Conservation (phyloP, 2,113 vertebrate genomes). For the Opisthocomus hoazin region DNA sequence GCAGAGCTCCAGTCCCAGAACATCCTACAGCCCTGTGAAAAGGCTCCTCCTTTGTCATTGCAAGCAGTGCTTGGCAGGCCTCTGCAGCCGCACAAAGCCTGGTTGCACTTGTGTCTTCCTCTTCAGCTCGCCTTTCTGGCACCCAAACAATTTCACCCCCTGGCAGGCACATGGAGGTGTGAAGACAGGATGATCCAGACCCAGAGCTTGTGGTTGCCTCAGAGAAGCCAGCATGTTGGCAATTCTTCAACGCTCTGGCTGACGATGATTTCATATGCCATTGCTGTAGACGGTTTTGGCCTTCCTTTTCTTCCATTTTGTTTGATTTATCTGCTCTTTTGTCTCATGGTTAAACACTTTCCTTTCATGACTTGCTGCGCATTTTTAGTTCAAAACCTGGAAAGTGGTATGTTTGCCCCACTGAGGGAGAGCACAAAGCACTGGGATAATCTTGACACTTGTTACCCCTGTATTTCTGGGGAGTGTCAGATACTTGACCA, state of each 20-base stretch:
- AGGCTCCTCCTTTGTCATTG: background rate
- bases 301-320: background rate
- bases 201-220: background rate
- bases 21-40: background rate
- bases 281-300: background rate
- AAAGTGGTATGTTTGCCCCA: background rate
- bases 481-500: background rate
- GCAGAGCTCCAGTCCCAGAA: background rate
- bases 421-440: background rate
- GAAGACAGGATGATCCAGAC: background rate
- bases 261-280: background rate
- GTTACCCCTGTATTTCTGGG: background rate
- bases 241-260: background rate
- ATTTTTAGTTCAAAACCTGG: background rate
- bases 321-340: background rate
- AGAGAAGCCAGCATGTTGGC: background rate
- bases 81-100: fast-evolving
- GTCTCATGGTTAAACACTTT: background rate
- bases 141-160: background rate
- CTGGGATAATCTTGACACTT: background rate
- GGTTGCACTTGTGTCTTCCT: background rate
- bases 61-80: background rate
- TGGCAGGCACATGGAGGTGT: background rate
- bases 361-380: background rate
- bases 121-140: background rate